These are phyloP conservation scores for Pagetopsis macropterus DNA, from an alignment of 2,797 vertebrate species.

Conservation along the genomic window DNA sequence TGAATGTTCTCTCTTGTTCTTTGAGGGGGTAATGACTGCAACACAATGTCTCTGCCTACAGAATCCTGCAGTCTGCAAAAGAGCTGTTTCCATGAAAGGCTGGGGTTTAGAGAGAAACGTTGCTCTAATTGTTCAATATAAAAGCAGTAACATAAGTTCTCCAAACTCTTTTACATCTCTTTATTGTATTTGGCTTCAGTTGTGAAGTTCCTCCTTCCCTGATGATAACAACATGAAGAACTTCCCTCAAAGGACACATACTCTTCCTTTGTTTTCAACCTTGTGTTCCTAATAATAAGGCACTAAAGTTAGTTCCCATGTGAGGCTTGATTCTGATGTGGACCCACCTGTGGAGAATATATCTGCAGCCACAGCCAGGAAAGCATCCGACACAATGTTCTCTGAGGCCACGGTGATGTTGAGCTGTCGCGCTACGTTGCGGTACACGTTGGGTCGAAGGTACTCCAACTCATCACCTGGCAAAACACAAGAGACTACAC, in stretches of 20 bases:
- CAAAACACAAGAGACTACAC: conserved; percentile 23
- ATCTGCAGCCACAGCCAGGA: conserved; percentile 93
- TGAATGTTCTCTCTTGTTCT: conserved; percentile 41
- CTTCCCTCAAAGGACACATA: conserved; percentile 37
- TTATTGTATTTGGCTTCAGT: conserved; percentile 26
- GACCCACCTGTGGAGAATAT: conserved; percentile 94
- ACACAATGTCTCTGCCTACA: conserved; percentile 20
- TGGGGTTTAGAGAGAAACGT: not conserved
- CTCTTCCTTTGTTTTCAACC: conserved; percentile 10
- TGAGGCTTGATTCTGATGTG: not conserved
- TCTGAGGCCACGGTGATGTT: conserved; percentile 94
- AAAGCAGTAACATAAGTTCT: conserved; percentile 20
- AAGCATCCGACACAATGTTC: conserved; percentile 91
- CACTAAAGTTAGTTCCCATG: not conserved
- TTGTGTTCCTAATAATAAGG: conserved; percentile 13
- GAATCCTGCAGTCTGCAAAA: conserved; percentile 15
- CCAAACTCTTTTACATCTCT: conserved; percentile 1
- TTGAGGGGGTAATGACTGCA: conserved; percentile 37
- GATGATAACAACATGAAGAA: conserved; percentile 24
- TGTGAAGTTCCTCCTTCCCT: conserved; percentile 35
- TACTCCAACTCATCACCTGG: conserved; percentile 95
- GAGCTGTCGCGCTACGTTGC: conserved; percentile 92
- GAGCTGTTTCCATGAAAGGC: conserved; percentile 28
- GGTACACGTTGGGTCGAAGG: conserved; percentile 93
- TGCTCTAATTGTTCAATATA: not conserved